These are phyloP conservation scores for Nansenia antarctica DNA, from an alignment of 2,113 vertebrate species.

Conservation along the genomic window DNA sequence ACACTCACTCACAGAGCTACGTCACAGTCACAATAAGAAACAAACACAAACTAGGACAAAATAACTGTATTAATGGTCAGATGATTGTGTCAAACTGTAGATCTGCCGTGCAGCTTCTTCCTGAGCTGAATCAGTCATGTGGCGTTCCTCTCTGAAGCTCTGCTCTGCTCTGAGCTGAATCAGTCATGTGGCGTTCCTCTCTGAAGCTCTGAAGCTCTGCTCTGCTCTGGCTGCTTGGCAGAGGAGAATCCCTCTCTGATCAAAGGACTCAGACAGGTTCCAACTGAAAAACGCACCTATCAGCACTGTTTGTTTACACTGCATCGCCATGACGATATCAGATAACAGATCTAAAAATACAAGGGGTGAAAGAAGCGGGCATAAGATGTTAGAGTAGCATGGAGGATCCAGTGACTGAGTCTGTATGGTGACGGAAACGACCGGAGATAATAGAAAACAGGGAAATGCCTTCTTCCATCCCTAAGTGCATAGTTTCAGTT, in stretches of 20 bases:
- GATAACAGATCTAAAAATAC: slow-evolving; percentile 73
- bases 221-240: slow-evolving; percentile 59
- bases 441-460: slow-evolving; percentile 33
- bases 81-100: neutral
- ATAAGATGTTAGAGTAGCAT: slow-evolving; percentile 52
- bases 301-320: slow-evolving; percentile 65
- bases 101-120: no score
- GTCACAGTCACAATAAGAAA: no score
- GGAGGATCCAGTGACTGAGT: slow-evolving; percentile 61
- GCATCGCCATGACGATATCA: slow-evolving; percentile 68
- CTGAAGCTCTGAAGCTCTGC: slow-evolving; percentile 6
- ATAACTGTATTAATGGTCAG: neutral
- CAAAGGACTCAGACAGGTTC: slow-evolving; percentile 55
- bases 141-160: neutral
- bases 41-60: neutral
- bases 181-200: slow-evolving; percentile 18
- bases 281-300: slow-evolving; percentile 49
- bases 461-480: slow-evolving; percentile 63
- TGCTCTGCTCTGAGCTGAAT: slow-evolving; percentile 3
- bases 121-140: neutral
- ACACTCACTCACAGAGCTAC: neutral
- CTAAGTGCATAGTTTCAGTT: slow-evolving; percentile 17
- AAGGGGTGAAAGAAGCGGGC: slow-evolving; percentile 41
- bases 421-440: slow-evolving; percentile 48
- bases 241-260: slow-evolving; percentile 67